Percentiles rank a stretch among this genome's conserved stretches.
phyloP scores from a whole-genome alignment of 2,797 vertebrate genomes.

The Furcifer pardalis region DNA sequence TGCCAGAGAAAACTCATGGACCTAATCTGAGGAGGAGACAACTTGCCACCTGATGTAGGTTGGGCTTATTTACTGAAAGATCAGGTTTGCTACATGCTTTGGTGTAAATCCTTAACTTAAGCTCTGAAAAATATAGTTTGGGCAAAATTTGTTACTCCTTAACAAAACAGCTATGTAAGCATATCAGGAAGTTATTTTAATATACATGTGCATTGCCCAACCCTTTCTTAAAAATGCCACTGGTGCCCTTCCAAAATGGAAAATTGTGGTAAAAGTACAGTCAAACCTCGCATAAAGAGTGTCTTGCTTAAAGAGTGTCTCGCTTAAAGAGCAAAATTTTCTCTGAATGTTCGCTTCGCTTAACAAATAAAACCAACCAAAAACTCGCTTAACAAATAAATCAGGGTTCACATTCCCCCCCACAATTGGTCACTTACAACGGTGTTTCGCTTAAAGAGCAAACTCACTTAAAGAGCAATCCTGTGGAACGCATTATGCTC shows the following conservation, averaged over 20 bases:
- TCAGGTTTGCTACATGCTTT: not conserved
- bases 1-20: constrained; percentile 15
- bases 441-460: too few relatives aligned
- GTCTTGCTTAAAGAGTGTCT: too few relatives aligned
- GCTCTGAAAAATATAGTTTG: not conserved
- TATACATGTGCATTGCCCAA: not conserved
- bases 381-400: too few relatives aligned
- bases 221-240: not conserved
- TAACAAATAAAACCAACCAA: too few relatives aligned
- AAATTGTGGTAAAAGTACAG: not conserved
- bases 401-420: too few relatives aligned
- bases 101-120: constrained; percentile 5
- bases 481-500: too few relatives aligned
- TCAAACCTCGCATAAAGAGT: too few relatives aligned
- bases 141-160: not conserved
- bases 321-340: too few relatives aligned
- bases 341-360: too few relatives aligned
- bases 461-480: too few relatives aligned
- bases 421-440: too few relatives aligned
- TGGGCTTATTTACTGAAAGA: not conserved
- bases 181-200: not conserved
- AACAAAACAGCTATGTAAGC: constrained; percentile 10
- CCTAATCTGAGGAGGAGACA: not conserved
- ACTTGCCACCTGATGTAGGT: not conserved
- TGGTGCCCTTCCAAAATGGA: not conserved